phyloP scores from a whole-genome alignment of 2,113 vertebrate species.

The Pelecanus crispus region DNA sequence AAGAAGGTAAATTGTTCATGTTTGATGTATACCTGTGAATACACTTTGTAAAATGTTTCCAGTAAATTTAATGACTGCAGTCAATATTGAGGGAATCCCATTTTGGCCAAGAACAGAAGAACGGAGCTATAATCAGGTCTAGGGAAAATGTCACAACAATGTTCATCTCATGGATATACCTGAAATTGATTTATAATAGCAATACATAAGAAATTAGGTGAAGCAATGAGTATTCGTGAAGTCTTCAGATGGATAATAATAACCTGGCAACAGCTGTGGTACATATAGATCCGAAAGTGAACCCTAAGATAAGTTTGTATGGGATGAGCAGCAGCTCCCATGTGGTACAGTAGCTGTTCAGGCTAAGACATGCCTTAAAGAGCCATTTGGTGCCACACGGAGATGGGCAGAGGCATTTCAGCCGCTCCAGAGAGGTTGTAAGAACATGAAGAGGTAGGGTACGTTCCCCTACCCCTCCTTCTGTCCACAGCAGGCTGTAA shows the following conservation, averaged over 20 bases:
- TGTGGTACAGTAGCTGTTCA: not conserved
- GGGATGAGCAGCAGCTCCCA: not conserved
- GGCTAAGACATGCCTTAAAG: not conserved
- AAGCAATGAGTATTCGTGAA: not conserved
- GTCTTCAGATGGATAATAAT: not conserved
- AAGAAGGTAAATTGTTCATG: not conserved
- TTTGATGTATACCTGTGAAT: not conserved
- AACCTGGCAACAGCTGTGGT: not conserved
- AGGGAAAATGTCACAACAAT: not conserved
- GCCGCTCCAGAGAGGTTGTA: not conserved
- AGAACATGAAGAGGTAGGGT: not conserved
- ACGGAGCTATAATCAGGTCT: not conserved
- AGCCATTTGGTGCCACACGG: accelerated
- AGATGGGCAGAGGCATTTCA: not conserved
- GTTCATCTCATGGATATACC: not conserved
- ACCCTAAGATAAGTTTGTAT: not conserved
- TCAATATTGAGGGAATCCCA: not conserved
- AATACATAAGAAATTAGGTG: not conserved
- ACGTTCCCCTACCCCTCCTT: not conserved
- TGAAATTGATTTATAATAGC: not conserved
- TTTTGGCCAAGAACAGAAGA: not conserved
- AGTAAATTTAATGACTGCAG: not conserved
- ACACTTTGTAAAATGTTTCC: not conserved
- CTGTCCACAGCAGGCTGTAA: not conserved
- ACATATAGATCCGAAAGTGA: not conserved